These are phyloP conservation scores for Patiria pectinifera DNA, from an alignment of 53 echinoderm and acorn worm species.

Conservation along the genomic window DNA sequence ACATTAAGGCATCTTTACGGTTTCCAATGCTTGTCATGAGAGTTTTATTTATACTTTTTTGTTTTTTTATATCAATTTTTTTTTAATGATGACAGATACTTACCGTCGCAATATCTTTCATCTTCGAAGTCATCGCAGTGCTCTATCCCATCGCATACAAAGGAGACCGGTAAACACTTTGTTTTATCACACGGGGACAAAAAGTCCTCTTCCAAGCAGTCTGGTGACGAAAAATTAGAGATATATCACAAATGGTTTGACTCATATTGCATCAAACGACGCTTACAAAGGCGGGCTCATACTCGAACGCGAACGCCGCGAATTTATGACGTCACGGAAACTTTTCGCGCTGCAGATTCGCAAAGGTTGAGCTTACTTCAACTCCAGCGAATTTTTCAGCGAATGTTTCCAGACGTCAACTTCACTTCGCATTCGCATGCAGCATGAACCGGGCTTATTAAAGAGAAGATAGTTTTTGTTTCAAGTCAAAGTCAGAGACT, in stretches of 20 bases:
- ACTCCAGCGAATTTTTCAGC: no score
- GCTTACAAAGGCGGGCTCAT: not conserved
- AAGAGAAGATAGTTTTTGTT: no score
- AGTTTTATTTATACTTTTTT: not conserved
- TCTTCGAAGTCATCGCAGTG: slow-evolving; percentile 57
- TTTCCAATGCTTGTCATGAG: no score
- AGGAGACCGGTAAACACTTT: slow-evolving; percentile 34
- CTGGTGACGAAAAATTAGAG: not conserved
- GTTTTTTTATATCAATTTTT: not conserved
- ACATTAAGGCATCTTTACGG: no score
- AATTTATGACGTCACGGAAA: no score
- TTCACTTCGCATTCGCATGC: no score
- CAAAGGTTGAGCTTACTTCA: no score
- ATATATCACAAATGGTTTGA: not conserved
- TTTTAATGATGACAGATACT: not conserved
- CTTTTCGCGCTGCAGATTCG: no score
- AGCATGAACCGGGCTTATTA: no score
- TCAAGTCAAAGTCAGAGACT: no score
- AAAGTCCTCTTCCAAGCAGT: slow-evolving; percentile 45
- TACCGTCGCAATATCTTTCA: slow-evolving; percentile 34
- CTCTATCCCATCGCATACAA: slow-evolving; percentile 31
- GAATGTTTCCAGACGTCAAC: no score
- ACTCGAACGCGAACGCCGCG: no score
- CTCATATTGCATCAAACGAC: not conserved
- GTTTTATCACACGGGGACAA: slow-evolving; percentile 37